phyloP scores from a whole-genome alignment of 2,113 vertebrate species.

The Gallinago paraguaiae region DNA sequence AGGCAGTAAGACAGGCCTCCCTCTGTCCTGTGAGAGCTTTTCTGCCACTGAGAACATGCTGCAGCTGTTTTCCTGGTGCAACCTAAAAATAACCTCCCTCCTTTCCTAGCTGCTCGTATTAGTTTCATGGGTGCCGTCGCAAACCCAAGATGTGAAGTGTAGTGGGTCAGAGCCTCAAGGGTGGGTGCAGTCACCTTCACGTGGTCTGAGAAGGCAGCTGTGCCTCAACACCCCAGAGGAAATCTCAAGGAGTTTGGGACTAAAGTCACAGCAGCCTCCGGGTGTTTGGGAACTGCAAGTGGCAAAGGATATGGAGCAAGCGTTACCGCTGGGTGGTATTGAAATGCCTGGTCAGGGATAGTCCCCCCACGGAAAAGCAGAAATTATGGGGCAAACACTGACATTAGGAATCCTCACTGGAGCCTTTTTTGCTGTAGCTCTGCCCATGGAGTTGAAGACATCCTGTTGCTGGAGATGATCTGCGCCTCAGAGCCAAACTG shows the following conservation, averaged over 20 bases:
- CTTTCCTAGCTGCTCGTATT: not conserved
- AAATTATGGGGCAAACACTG: not conserved
- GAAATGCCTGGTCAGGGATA: fast-evolving
- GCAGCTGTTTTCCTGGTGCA: slow-evolving; percentile 46
- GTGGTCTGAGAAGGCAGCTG: not conserved
- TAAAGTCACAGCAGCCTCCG: not conserved
- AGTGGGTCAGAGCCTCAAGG: not conserved
- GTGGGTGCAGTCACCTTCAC: not conserved
- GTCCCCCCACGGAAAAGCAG: not conserved
- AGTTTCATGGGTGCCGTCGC: not conserved
- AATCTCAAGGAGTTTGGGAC: not conserved
- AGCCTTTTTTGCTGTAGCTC: not conserved
- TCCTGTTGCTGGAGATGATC: not conserved
- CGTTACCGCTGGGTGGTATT: no score
- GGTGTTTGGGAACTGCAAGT: not conserved
- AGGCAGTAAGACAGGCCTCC: not conserved
- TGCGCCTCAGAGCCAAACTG: not conserved
- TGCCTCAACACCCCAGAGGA: not conserved
- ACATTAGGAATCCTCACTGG: not conserved
- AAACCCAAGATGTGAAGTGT: not conserved
- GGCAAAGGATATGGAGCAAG: not conserved
- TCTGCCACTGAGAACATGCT: slow-evolving; percentile 13
- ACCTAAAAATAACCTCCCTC: slow-evolving; percentile 51
- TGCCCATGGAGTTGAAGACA: not conserved
- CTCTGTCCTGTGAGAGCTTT: not conserved